Conservation (phyloP, 1,140 invertebrate genomes). For the Heliconius congener region DNA sequence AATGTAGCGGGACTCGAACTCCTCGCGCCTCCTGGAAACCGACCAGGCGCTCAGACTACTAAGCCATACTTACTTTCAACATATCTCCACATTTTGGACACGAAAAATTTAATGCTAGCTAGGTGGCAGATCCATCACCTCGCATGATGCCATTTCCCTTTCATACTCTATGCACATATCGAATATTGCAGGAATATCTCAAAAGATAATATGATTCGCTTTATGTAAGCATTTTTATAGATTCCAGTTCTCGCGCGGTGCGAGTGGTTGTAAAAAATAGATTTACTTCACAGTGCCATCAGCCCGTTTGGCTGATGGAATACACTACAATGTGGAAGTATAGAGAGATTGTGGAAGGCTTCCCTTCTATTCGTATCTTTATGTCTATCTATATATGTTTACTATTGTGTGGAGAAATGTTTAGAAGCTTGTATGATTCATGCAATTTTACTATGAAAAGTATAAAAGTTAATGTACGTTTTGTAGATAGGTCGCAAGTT, state of each 20-base stretch:
- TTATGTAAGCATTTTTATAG: slow-evolving; percentile 28
- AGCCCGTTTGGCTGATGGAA: neutral
- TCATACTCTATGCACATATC: neutral
- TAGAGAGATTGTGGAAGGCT: neutral
- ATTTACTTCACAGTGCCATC: slow-evolving; percentile 7
- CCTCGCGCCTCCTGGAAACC: no score
- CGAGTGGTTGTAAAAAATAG: slow-evolving; percentile 24
- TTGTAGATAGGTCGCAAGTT: no score
- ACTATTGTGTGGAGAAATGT: neutral
- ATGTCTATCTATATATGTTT: neutral
- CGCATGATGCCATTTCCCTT: neutral
- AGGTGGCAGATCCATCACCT: no score
- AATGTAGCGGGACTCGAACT: no score
- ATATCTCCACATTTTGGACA: no score
- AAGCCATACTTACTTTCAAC: no score
- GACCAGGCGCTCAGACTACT: no score
- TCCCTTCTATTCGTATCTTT: neutral
- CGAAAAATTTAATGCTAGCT: no score
- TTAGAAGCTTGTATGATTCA: neutral
- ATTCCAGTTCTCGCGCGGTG: slow-evolving; percentile 8
- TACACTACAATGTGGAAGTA: neutral
- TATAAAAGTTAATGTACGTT: no score
- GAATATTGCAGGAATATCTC: slow-evolving; percentile 16
- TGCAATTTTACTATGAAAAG: no score
- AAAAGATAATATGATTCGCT: slow-evolving; percentile 27